Evolutionary conservation across 92 coral and sea anemone species (phyloP).

Genomic region (Plumapathes pennacea): DNA sequence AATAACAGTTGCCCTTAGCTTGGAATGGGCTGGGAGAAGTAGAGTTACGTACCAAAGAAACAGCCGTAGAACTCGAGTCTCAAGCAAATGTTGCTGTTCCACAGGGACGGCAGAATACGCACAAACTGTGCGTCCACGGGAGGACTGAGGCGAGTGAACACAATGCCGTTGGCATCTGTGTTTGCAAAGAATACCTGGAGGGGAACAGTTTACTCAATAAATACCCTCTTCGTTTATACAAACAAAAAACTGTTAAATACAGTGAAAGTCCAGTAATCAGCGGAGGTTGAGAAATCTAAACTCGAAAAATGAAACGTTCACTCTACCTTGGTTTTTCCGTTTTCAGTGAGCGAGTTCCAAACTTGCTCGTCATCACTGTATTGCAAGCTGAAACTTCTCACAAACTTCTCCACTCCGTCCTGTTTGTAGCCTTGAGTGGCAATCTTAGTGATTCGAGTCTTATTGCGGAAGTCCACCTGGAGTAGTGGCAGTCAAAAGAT

Average conservation of each 20-base stretch:
- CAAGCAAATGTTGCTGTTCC: slow-evolving; percentile 61
- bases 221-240: not conserved
- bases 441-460: slow-evolving; percentile 53
- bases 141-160: slow-evolving; percentile 28
- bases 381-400: slow-evolving; percentile 44
- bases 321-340: slow-evolving; percentile 63
- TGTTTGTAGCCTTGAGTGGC: slow-evolving; percentile 54
- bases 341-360: slow-evolving; percentile 42
- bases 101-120: slow-evolving; percentile 57
- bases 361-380: slow-evolving; percentile 52
- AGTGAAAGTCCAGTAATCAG: too few species aligned
- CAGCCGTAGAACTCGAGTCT: slow-evolving; percentile 78
- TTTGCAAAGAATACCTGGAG: slow-evolving; percentile 58
- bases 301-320: not conserved
- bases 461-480: slow-evolving; percentile 64
- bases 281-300: too few species aligned
- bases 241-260: too few species aligned
- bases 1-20: not conserved
- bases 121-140: slow-evolving; percentile 58
- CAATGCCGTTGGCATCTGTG: slow-evolving; percentile 20
- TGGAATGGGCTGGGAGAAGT: not conserved
- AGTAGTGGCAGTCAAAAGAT: not conserved
- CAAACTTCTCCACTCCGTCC: slow-evolving; percentile 31
- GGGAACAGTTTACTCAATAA: not conserved
- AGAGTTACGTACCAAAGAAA: slow-evolving; percentile 59